Evolutionary conservation across 1,140 invertebrate genomes (phyloP).

Genomic region (Macrobrachium rosenbergii): DNA sequence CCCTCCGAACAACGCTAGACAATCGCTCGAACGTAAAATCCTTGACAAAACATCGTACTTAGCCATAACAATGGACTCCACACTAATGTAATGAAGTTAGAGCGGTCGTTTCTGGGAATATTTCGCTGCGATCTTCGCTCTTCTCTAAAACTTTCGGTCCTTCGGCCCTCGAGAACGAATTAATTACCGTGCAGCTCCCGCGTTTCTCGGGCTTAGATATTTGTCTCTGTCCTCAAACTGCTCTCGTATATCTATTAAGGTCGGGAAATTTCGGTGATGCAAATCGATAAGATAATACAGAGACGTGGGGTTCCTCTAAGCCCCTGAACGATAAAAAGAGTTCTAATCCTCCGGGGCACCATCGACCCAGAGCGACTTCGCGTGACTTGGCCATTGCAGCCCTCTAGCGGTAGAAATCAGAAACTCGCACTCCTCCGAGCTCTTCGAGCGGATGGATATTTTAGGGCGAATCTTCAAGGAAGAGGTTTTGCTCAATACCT

Average conservation of each 20-base stretch:
- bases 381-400: conserved; percentile 45
- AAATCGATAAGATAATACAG: no score
- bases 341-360: neutral
- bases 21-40: conserved; percentile 10
- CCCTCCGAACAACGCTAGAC: conserved; percentile 15
- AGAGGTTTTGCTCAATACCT: neutral
- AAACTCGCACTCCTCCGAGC: conserved; percentile 24
- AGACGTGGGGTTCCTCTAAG: neutral
- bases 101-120: conserved; percentile 14
- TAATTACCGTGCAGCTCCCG: neutral
- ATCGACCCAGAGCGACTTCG: conserved; percentile 44
- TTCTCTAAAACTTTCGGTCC: neutral
- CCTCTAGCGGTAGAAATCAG: conserved; percentile 57
- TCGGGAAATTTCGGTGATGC: no score
- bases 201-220: neutral
- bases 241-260: neutral
- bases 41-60: conserved; percentile 27
- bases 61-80: conserved; percentile 14
- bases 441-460: neutral
- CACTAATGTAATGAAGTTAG: conserved; percentile 29
- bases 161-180: neutral
- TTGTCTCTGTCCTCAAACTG: neutral
- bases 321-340: conserved; percentile 1
- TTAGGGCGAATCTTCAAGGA: neutral
- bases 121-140: neutral